Conservation (phyloP, 2,888 invertebrate species). For the Mellilla xanthometata region DNA sequence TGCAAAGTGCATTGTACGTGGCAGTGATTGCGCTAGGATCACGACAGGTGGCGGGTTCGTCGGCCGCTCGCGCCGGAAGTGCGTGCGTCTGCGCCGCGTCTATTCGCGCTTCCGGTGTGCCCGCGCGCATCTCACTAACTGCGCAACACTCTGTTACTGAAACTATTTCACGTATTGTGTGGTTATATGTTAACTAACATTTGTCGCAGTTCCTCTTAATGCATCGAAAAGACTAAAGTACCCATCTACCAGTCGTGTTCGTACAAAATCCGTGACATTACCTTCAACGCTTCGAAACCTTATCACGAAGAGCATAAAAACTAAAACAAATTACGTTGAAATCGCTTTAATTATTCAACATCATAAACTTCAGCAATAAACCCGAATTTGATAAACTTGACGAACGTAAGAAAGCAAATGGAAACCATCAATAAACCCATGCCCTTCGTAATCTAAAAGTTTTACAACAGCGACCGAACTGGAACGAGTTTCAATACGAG, state of each 20-base stretch:
- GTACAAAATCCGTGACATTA: constrained; percentile 12
- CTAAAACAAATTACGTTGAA: constrained; percentile 42
- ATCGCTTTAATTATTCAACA: constrained; percentile 56
- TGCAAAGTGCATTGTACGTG: constrained; percentile 7
- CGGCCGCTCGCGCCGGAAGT: constrained; percentile 72
- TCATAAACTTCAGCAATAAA: constrained; percentile 56
- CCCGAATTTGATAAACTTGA: constrained; percentile 46
- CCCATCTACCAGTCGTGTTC: no score
- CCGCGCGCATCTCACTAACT: constrained; percentile 55
- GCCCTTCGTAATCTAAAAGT: constrained; percentile 24
- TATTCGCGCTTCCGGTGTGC: constrained; percentile 76
- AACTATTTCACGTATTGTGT: no score
- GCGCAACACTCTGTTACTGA: constrained; percentile 4
- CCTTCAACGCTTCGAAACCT: constrained; percentile 28
- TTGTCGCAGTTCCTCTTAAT: no score
- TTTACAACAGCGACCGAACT: constrained; percentile 12
- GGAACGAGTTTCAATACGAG: constrained; percentile 7
- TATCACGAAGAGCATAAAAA: constrained; percentile 35
- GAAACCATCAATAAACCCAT: constrained; percentile 29
- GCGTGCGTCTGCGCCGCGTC: constrained; percentile 78
- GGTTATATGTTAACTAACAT: no score
- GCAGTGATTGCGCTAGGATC: constrained; percentile 41
- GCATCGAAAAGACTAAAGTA: no score
- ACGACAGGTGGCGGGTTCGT: constrained; percentile 70
- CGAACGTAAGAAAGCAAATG: constrained; percentile 28